Conservation (phyloP, 2,113 vertebrate genomes). For the Cheirogaleus medius region DNA sequence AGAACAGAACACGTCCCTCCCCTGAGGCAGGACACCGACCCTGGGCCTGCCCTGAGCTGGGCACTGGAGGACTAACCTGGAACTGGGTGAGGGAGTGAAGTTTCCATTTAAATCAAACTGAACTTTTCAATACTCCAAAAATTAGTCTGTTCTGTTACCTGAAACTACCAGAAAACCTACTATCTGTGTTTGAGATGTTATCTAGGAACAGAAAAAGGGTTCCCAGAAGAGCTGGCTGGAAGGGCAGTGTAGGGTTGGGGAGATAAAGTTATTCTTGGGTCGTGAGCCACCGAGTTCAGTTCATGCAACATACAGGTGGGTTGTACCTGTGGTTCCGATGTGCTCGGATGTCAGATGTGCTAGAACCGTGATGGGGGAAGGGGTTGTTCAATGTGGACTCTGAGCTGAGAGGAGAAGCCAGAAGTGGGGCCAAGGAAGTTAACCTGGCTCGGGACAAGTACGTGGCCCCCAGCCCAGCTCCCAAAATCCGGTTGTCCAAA, state of each 20-base stretch:
- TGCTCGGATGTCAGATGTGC: not conserved
- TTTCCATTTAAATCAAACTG: conserved; percentile 25
- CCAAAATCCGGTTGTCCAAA: not conserved
- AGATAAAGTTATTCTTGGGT: not conserved
- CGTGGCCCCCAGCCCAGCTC: not conserved
- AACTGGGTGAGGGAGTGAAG: not conserved
- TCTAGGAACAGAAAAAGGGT: not conserved
- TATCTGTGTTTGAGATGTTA: not conserved
- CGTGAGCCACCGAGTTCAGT: not conserved
- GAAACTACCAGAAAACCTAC: not conserved
- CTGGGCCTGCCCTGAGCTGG: not conserved
- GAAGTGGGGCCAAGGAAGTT: not conserved
- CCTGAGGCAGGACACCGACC: not conserved
- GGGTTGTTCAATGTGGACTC: not conserved
- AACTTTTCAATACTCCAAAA: not conserved
- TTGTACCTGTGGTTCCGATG: not conserved
- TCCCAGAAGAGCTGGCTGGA: not conserved
- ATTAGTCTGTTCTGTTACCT: not conserved
- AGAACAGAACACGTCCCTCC: not conserved
- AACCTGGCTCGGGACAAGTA: not conserved
- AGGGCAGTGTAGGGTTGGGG: not conserved
- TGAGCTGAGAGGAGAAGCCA: not conserved
- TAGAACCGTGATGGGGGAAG: not conserved
- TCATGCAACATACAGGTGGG: not conserved
- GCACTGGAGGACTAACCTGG: not conserved